phyloP scores from a whole-genome alignment of 2,888 invertebrate genomes.

The Rugalucina vietnamica region DNA sequence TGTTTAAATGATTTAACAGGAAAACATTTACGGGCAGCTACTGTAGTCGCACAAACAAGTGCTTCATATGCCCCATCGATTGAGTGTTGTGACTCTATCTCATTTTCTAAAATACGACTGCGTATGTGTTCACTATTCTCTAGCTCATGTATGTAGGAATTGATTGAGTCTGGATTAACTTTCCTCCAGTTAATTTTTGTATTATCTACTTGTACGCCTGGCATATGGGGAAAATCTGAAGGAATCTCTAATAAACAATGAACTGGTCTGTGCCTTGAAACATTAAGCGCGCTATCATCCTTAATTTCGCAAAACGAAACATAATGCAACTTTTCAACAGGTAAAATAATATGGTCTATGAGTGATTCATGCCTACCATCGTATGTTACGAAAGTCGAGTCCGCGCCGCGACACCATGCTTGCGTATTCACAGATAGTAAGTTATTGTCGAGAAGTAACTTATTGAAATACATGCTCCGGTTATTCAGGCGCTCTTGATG shows the following conservation, averaged over 20 bases:
- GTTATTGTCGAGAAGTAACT: not conserved
- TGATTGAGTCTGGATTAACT: not conserved
- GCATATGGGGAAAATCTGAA: not conserved
- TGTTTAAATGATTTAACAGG: not conserved
- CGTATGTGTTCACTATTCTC: not conserved
- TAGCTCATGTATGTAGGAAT: not conserved
- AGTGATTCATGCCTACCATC: not conserved
- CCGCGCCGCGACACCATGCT: not conserved
- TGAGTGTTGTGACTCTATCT: not conserved
- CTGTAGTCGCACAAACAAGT: not conserved
- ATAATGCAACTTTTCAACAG: not conserved
- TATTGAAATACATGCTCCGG: not conserved
- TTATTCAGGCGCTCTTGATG: not conserved
- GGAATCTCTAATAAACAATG: not conserved
- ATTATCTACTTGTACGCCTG: not conserved
- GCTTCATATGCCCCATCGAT: not conserved
- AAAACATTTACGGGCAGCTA: not conserved
- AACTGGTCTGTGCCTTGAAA: not conserved
- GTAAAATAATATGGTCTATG: not conserved
- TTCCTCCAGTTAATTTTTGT: not conserved
- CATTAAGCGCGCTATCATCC: not conserved
- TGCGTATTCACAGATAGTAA: not conserved
- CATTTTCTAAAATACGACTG: not conserved
- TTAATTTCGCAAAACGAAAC: not conserved
- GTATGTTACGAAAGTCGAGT: not conserved